phyloP scores from a whole-genome alignment of 2,113 vertebrate genomes.

The Gallinago media region DNA sequence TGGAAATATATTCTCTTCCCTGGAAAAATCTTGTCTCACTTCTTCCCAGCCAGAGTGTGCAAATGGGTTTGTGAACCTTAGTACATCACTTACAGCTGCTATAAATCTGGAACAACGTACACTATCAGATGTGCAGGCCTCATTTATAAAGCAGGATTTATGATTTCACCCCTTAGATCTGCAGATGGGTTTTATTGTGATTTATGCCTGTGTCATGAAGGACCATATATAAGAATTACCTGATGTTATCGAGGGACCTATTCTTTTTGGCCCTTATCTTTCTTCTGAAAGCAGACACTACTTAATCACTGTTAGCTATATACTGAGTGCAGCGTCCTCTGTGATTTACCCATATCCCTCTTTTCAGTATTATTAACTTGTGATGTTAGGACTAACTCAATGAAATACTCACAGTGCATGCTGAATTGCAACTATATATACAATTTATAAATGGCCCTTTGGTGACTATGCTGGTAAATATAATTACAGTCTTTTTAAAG shows the following conservation, averaged over 20 bases:
- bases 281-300: constrained; percentile 49
- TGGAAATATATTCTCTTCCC: background rate
- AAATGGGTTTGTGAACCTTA: constrained; percentile 39
- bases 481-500: constrained; percentile 38
- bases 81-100: constrained; percentile 23
- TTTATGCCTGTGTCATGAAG: constrained; percentile 32
- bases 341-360: constrained; percentile 1
- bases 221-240: constrained; percentile 65
- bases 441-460: constrained; percentile 32
- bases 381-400: constrained; percentile 42
- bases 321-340: background rate
- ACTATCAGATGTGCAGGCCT: constrained; percentile 45
- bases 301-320: constrained; percentile 61
- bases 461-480: constrained; percentile 11
- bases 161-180: constrained; percentile 49
- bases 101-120: constrained; percentile 36
- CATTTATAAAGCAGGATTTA: constrained; percentile 66
- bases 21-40: background rate
- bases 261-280: constrained; percentile 61
- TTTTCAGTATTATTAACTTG: constrained; percentile 46
- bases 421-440: constrained; percentile 3
- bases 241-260: constrained; percentile 53
- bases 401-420: constrained; percentile 5
- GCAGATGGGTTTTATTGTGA: constrained; percentile 66
- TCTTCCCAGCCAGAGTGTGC: background rate